These are phyloP conservation scores for Pandemis cinnamomeana DNA, from an alignment of 2,888 invertebrate species.

Conservation along the genomic window DNA sequence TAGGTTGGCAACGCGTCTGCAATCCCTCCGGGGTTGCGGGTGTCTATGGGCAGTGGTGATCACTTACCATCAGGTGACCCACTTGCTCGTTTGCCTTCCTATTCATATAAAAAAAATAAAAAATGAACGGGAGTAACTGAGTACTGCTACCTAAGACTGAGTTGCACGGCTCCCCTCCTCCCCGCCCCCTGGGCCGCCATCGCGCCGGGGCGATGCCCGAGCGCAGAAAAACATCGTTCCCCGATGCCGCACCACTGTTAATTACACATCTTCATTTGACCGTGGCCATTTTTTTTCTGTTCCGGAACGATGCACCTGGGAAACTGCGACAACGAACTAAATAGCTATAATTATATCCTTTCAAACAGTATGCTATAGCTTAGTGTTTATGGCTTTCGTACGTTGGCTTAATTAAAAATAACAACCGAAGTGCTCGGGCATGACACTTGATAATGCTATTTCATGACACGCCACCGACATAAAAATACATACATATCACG, in stretches of 20 bases:
- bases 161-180: not conserved
- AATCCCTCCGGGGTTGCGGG: too few relatives aligned
- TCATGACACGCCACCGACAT: too few relatives aligned
- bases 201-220: constrained; percentile 73
- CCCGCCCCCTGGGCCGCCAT: constrained; percentile 53
- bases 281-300: constrained; percentile 73
- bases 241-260: constrained; percentile 68
- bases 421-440: too few relatives aligned
- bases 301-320: constrained; percentile 68
- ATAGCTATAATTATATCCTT: constrained; percentile 47
- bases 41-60: too few relatives aligned
- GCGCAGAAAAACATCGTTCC: constrained; percentile 59
- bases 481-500: too few relatives aligned
- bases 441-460: too few relatives aligned
- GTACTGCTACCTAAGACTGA: too few relatives aligned
- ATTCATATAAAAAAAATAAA: too few relatives aligned
- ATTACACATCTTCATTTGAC: constrained; percentile 83
- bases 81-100: too few relatives aligned
- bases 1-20: too few relatives aligned
- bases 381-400: not conserved
- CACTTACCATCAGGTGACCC: too few relatives aligned
- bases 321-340: constrained; percentile 64
- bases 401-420: constrained; percentile 4
- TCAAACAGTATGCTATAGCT: not conserved
- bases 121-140: too few relatives aligned